Base-by-base conservation (phyloP, 2,113 vertebrate genomes). In the Clinocottus analis region DNA sequence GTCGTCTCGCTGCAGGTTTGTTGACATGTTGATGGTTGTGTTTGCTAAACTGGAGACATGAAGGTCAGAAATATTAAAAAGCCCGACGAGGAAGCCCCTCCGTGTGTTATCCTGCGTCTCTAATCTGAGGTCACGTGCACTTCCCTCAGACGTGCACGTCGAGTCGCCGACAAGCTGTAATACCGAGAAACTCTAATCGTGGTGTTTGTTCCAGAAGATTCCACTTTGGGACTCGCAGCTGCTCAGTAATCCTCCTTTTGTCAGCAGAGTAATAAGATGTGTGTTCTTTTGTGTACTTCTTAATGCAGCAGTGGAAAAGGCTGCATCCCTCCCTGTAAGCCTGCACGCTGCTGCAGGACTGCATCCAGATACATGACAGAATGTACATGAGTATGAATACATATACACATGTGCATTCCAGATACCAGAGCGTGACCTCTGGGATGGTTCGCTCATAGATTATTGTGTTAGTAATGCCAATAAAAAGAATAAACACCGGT, bases 241-340 rank as follows among this genome's bases (percentile, higher is more conserved):
- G 82, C 82, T 83, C 64, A 81, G 59, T 84, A 72, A 84, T 77
- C 79, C 74, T 31, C 37, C 39, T 27, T 67, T 59, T 84, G 55
- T 74, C 33, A 66, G 12, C 66, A 59, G 39, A 61, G 7, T 51
- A 56, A 75, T 63, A 23, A 16, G 33, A 39, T 33, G 56, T 64
- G 27, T 51, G 6, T 23, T 17, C 58, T 74, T 11, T 60, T 72
- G 41, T 76, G 71, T 72, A 74, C 63, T 49, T 47, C 65, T 51
- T 72, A 60, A 53, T 72, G 66, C 43, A 56, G 3, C 29, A n/a
- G 21, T 31, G 35, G 14, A 64, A 60, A n/a, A 55, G 53, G 56
- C n/a, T 11, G 25, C 17, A 23, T 63, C 27, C 53, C 55, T 47
- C 3, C 56, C 66, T 14, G 16, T 31, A 67, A 61, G 9, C 4